Conservation (phyloP, 2,888 invertebrate genomes). For the Lordiphosa fenestrarum region DNA sequence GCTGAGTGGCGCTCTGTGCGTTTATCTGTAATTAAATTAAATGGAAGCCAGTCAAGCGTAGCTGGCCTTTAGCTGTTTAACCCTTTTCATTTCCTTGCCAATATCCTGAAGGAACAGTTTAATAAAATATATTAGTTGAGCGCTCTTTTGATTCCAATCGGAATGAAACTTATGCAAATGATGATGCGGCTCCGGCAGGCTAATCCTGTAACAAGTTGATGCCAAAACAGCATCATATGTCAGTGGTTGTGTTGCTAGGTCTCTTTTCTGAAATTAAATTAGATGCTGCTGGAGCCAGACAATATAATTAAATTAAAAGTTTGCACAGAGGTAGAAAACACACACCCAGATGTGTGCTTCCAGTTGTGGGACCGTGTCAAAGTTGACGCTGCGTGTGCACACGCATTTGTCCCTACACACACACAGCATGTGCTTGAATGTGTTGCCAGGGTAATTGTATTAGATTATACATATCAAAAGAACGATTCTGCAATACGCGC, state of each 20-base stretch:
- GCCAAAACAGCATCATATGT: conserved; percentile 57
- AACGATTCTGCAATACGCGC: conserved; percentile 40
- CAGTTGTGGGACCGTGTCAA: conserved; percentile 45
- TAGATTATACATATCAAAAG: conserved; percentile 50
- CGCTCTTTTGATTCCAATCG: not conserved
- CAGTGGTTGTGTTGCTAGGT: conserved; percentile 31
- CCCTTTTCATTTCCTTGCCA: conserved; percentile 31
- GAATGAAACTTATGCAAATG: conserved; percentile 52
- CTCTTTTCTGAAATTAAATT: conserved; percentile 56
- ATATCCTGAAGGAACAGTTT: conserved; percentile 25
- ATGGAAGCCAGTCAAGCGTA: conserved; percentile 13
- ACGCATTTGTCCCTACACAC: conserved; percentile 8
- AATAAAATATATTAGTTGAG: not conserved
- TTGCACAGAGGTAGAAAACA: conserved; percentile 42
- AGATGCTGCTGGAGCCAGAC: conserved; percentile 49
- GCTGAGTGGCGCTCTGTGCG: not conserved
- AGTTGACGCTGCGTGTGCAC: conserved; percentile 53
- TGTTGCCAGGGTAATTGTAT: conserved; percentile 56
- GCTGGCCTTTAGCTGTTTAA: conserved; percentile 3
- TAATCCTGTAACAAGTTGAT: conserved; percentile 49
- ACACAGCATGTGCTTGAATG: conserved; percentile 9
- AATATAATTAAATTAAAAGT: conserved; percentile 70
- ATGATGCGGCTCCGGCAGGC: conserved; percentile 32
- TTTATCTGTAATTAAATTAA: conserved; percentile 29
- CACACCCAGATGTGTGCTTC: conserved; percentile 18